Conservation (phyloP, 2,888 invertebrate species). For the Lumbricus terrestris region DNA sequence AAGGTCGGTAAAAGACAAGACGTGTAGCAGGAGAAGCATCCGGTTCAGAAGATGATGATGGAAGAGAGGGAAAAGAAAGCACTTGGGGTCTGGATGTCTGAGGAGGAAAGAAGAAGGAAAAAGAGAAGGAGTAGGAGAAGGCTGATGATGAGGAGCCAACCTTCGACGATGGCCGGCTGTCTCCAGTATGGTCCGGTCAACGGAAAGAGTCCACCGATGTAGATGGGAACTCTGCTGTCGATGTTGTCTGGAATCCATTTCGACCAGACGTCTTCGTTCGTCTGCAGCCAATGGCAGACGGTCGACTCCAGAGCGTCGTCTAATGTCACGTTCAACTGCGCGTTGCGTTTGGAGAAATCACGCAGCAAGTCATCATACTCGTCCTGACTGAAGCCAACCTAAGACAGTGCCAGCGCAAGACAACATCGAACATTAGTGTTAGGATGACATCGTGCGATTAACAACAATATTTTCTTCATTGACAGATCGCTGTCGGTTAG, state of each 20-base stretch:
- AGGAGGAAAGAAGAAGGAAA: too few species aligned
- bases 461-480: too few species aligned
- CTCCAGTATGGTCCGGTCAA: slow-evolving; percentile 66
- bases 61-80: too few species aligned
- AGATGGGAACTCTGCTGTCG: slow-evolving; percentile 60
- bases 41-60: too few species aligned
- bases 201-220: slow-evolving; percentile 74
- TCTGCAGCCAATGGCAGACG: slow-evolving; percentile 57
- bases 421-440: too few species aligned
- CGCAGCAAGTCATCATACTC: slow-evolving; percentile 64
- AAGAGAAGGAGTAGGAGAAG: too few species aligned
- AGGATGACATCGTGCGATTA: too few species aligned
- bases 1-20: background rate
- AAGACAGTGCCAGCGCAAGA: background rate
- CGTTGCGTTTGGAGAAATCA: slow-evolving; percentile 6
- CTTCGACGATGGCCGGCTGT: slow-evolving; percentile 66
- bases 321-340: background rate
- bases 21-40: background rate
- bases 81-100: too few species aligned
- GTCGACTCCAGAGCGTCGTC: slow-evolving; percentile 57
- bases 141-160: slow-evolving; percentile 48
- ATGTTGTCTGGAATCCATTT: slow-evolving; percentile 59
- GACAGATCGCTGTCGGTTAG: too few species aligned
- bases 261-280: slow-evolving; percentile 61
- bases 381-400: slow-evolving; percentile 61